Evolutionary conservation across 2,797 vertebrate genomes (phyloP), one percentile per base, ranked within the genome.

Genomic region (Delichon dasypus): DNA sequence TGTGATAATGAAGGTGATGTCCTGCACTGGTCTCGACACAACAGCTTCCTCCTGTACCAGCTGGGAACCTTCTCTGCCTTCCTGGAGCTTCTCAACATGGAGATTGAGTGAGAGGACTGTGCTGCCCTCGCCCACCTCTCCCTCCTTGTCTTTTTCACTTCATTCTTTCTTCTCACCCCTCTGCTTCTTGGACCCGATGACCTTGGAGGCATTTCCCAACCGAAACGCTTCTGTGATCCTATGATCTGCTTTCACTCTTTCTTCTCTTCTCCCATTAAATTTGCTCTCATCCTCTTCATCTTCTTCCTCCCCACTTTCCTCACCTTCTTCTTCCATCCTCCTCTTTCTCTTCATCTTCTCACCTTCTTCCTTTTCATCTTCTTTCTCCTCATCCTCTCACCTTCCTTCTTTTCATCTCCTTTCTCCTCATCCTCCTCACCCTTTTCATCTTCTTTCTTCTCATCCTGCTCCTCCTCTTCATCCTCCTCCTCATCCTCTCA

Each of bases 11-110:
- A 99, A 84, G 98, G 97, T 0, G 99, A 99, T 5, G 98, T 99
- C 82, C 98, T 99, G 38, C 97, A 97, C 97, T 99, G 99, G 99
- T 98, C 99, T 89, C 98, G 99, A 68, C 98, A 99, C 98, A 99
- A 99, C 93, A 98, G 98, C 96, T 99, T 99, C 94, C 98, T 99
- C 38, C 98, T 99, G 34, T 99, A 99, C 71, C 98, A 98, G 95
- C 99, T 99, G 99, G 99, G 99, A 67, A 99, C 99, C 78, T 99
- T 99, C 97, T 98, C 98, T 0, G 98, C 99, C 11, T 98, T 99
- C 96, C 98, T 99, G 98, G 99, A 99, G 96, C 98, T 99, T 22
- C 99, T 99, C 82, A 99, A 98, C 98, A 99, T 99, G 99, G 99
- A 99, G 97, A 99, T 99, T 0, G 99, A 99, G 99, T 99, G 97